Evolutionary conservation across 2,797 vertebrate species (phyloP), one percentile per base, ranked within the genome.

Genomic region (Eleutherodactylus coqui): DNA sequence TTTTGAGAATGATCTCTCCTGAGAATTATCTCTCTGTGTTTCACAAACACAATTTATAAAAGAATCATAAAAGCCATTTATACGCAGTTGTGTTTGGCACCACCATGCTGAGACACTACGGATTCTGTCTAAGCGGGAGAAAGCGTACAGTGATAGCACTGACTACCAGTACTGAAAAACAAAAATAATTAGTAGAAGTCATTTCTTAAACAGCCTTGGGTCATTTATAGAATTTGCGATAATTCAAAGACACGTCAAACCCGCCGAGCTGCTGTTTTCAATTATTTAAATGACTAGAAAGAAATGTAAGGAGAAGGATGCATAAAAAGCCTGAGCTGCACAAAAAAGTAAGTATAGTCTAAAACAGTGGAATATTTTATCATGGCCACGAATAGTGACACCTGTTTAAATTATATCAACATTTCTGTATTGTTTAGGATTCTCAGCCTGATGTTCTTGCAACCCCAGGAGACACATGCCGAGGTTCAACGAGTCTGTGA

Each of bases 121-220:
- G 11, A 60, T 36, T 34, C 53, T 19, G 3, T 73, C 29, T 60
- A 55, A 29, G 32, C n/a, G n/a, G 36, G n/a, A 32, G 67, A 73
- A 69, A 38, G 32, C 13, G 27, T 45, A 16, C 45, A n/a, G 62
- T 4, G 29, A 38, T 43, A 34, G 47, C 49, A 49, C 80, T 29
- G 80, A 53, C 45, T 45, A 49, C 21, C 43, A 49, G 16, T 16
- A 17, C 14, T 69, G 43, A 29, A 70, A 82, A 82, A 32, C 51
- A 60, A 60, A 82, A 75, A 84, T 76, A 64, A 83, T 83, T 83
- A 83, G 81, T 58, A 21, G 14, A 83, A 83, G 81, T 83, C 69
- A 60, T 73, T 83, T 58, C 70, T 75, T 58, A 83, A 83, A 83
- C 81, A 58, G 73, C 83, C 78, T 17, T 36, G 7, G 83, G 83